Evolutionary conservation across 2,113 vertebrate species (phyloP).

Genomic region (Asarcornis scutulata): DNA sequence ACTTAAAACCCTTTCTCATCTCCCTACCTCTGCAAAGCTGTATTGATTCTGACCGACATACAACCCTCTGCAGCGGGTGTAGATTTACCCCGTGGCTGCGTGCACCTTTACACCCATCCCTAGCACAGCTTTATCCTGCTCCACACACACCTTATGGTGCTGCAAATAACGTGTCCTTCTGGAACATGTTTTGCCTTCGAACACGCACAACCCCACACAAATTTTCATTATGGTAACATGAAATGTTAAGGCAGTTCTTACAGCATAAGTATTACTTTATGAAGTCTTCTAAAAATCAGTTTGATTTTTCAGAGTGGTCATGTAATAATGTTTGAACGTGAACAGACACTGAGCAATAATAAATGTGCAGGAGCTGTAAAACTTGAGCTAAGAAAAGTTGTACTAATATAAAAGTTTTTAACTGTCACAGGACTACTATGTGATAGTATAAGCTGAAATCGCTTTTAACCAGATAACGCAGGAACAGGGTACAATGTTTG

Average conservation of each 20-base stretch:
- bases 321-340: neutral
- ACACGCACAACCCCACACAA: accelerated
- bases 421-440: neutral
- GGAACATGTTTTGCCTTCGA: neutral
- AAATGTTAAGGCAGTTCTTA: neutral
- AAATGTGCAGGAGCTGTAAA: neutral
- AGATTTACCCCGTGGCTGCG: neutral
- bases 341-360: neutral
- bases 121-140: neutral
- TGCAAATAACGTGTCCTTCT: neutral
- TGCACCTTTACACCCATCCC: neutral
- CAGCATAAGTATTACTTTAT: neutral
- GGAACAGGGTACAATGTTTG: neutral
- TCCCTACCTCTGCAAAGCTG: neutral
- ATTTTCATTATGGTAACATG: neutral
- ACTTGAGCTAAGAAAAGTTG: neutral
- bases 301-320: neutral
- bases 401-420: neutral
- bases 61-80: neutral
- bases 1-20: neutral
- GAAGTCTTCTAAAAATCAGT: neutral
- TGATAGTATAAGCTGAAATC: neutral
- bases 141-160: neutral
- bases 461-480: neutral
- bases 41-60: neutral